Base-by-base conservation (phyloP, 2,888 invertebrate species). In the Orgyia antiqua region DNA sequence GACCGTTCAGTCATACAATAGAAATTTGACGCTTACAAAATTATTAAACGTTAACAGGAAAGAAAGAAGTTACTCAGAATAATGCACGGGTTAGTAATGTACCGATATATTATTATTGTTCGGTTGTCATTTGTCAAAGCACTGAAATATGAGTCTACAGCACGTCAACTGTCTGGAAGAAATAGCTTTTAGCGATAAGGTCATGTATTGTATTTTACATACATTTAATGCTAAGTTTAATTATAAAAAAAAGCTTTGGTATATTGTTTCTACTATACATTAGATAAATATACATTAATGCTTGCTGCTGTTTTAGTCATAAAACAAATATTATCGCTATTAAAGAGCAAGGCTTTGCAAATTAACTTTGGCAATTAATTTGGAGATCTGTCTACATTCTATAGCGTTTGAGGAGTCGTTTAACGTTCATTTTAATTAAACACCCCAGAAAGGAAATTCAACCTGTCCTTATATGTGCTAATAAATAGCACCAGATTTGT, bases 281-380 rank as follows among this genome's bases (percentile, higher is more conserved):
- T n/a, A n/a, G n/a, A n/a, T n/a, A n/a, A n/a, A n/a, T n/a, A n/a
- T n/a, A n/a, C n/a, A n/a, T n/a, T n/a, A n/a, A n/a, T n/a, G n/a
- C n/a, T n/a, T n/a, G n/a, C n/a, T n/a, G n/a, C n/a, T n/a, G n/a
- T n/a, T n/a, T n/a, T n/a, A n/a, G n/a, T n/a, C n/a, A n/a, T n/a
- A n/a, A n/a, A n/a, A n/a, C n/a, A n/a, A n/a, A n/a, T n/a, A n/a
- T n/a, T n/a, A n/a, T n/a, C n/a, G 54, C 53, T 40, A 43, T 36
- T 51, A 49, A 60, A 56, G 50, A 54, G 46, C 45, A 31, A 28
- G 40, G 45, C 36, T 42, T n/a, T n/a, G n/a, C n/a, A 46, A 59
- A 64, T 57, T 52, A 62, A 58, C 57, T 51, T 60, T 53, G 47
- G 55, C 58, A 60, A 58, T 46, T 43, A 41, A 49, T 43, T 52